Conservation (phyloP, 2,888 invertebrate genomes). For the Eudasyphora cyanicolor region DNA sequence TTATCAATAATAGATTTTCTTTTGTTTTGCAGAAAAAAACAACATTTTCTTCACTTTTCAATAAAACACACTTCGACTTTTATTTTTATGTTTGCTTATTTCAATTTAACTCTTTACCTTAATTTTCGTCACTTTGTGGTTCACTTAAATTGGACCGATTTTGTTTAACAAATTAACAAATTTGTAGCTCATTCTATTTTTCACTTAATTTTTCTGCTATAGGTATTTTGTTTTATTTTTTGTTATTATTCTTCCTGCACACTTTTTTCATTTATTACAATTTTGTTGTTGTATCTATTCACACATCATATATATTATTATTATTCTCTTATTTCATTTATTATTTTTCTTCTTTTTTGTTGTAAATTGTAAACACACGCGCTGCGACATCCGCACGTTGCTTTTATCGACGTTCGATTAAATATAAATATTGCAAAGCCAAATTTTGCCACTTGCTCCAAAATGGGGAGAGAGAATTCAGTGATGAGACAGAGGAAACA, state of each 20-base stretch:
- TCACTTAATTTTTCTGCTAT: not conserved
- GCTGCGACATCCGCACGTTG: conserved; percentile 62
- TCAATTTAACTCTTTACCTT: conserved; percentile 8
- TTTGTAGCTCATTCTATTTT: not conserved
- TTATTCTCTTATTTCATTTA: conserved; percentile 20
- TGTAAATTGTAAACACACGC: conserved; percentile 62
- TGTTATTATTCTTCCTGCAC: conserved; percentile 44
- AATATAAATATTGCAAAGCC: conserved; percentile 62
- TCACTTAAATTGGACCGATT: conserved; percentile 33
- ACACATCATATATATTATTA: not conserved
- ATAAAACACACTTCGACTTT: not conserved
- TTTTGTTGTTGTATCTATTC: conserved; percentile 39
- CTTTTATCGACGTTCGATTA: conserved; percentile 64
- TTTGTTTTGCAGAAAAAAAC: not conserved
- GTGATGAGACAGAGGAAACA: too few species aligned
- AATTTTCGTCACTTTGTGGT: conserved; percentile 2
- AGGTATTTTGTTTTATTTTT: conserved; percentile 28
- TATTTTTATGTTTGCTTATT: conserved; percentile 21
- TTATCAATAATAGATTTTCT: conserved; percentile 2
- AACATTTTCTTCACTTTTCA: conserved; percentile 26
- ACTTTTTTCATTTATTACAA: conserved; percentile 21
- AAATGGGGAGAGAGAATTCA: not conserved
- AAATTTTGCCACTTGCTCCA: conserved; percentile 63
- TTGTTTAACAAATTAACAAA: conserved; percentile 27
- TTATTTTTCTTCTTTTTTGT: conserved; percentile 36